phyloP scores from a whole-genome alignment of 2,888 invertebrate genomes.

The Argyresthia goedartella region DNA sequence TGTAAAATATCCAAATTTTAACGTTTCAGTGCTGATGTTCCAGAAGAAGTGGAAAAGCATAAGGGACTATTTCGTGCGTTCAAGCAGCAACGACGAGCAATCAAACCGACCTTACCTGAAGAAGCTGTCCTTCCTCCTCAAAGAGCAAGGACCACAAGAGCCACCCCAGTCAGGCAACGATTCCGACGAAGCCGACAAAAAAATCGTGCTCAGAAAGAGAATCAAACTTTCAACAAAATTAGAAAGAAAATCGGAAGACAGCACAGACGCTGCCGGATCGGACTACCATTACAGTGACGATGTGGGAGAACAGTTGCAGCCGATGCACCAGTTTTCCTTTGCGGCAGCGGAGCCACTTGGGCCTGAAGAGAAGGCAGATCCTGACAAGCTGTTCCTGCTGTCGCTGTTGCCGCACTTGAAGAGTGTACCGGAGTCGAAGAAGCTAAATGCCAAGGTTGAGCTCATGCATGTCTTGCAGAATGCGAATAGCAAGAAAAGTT shows the following conservation, averaged over 20 bases:
- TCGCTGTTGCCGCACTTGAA: conserved; percentile 55
- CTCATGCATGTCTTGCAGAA: conserved; percentile 54
- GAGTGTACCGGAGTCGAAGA: conserved; percentile 43
- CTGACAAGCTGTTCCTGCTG: conserved; percentile 50
- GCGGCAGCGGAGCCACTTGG: conserved; percentile 39
- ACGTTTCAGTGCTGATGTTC: conserved; percentile 14
- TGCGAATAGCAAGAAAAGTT: conserved; percentile 25
- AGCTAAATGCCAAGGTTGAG: conserved; percentile 53
- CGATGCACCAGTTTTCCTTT: conserved; percentile 41
- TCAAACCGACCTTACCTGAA: conserved; percentile 41
- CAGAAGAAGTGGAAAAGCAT: conserved; percentile 66
- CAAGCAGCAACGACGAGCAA: conserved; percentile 15
- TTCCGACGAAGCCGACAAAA: conserved; percentile 22
- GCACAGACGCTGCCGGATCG: conserved; percentile 14
- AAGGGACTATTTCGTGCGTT: conserved; percentile 47
- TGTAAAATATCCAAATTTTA: neutral
- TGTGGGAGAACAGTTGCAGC: conserved; percentile 9
- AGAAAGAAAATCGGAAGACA: conserved; percentile 25
- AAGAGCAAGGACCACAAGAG: conserved; percentile 22
- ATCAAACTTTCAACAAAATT: conserved; percentile 11
- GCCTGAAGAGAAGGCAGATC: conserved; percentile 36
- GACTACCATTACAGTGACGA: conserved; percentile 17
- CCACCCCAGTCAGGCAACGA: neutral
- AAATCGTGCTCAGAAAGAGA: conserved; percentile 8
- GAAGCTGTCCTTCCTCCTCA: conserved; percentile 44